A percentile compares a stretch with the other conserved stretches of the same genome.
phyloP scores from a whole-genome alignment of 1,140 invertebrate genomes.

The Campodea augens region DNA sequence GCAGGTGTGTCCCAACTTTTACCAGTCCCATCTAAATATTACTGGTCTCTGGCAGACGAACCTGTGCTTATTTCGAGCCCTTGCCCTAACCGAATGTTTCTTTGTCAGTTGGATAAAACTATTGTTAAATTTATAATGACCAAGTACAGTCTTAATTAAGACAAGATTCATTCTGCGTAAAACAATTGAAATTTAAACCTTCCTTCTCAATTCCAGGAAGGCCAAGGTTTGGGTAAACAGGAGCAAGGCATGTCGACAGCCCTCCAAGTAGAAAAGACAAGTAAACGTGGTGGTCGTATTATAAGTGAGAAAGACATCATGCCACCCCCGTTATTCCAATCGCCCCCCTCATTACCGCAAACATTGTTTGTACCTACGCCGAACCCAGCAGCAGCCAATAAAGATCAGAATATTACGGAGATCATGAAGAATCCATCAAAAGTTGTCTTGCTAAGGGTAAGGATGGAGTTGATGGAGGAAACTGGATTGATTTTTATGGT shows the following conservation, averaged over 20 bases:
- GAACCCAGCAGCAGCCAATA: no score
- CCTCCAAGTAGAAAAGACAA: constrained; percentile 90
- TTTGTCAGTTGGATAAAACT: no score
- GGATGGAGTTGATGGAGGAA: no score
- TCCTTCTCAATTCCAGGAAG: constrained; percentile 38
- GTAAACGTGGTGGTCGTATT: constrained; percentile 90
- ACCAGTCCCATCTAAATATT: no score
- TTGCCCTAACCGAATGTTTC: no score
- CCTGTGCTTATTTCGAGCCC: no score
- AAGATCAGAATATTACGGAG: no score
- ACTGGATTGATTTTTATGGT: no score
- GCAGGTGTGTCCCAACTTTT: no score
- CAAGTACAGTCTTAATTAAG: constrained; percentile 94
- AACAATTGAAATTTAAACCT: not conserved
- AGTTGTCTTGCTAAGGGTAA: constrained; percentile 61
- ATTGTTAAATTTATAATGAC: no score
- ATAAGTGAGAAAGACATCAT: constrained; percentile 78
- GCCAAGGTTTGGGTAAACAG: constrained; percentile 87
- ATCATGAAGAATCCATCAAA: constrained; percentile 93
- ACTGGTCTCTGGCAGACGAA: no score
- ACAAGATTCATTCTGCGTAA: constrained; percentile 17
- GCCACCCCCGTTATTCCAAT: constrained; percentile 38
- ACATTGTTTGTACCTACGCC: constrained; percentile 17
- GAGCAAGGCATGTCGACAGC: constrained; percentile 97
- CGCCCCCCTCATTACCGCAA: constrained; percentile 30